A percentile compares a stretch with the other conserved stretches of the same genome.
phyloP scores from a whole-genome alignment of 2,113 vertebrate genomes.

The Plestiodon gilberti region DNA sequence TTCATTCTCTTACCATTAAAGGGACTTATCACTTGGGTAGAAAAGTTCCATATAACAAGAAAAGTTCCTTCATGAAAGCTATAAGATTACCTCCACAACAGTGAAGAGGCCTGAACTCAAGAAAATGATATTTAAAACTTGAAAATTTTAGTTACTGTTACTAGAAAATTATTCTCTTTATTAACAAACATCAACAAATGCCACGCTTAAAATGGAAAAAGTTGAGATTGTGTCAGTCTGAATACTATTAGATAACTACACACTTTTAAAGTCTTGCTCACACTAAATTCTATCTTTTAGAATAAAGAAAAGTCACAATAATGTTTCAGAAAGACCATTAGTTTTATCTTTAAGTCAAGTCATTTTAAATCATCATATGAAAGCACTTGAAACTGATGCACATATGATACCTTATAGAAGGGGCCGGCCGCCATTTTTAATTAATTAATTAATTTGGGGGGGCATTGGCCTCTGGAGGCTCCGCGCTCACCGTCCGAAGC shows the following conservation, averaged over 20 bases:
- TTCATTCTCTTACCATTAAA: slow-evolving; percentile 13
- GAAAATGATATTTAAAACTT: neutral
- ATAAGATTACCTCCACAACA: slow-evolving; percentile 21
- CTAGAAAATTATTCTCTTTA: neutral
- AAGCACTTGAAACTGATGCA: neutral
- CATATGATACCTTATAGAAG: neutral
- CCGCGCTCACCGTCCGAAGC: too few relatives aligned
- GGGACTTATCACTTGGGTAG: slow-evolving; percentile 37
- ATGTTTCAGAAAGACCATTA: neutral
- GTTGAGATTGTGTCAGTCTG: neutral
- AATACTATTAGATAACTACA: neutral
- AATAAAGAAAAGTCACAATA: neutral
- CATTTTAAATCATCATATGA: neutral
- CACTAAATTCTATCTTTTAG: neutral
- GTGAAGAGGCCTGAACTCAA: neutral
- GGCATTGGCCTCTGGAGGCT: too few relatives aligned
- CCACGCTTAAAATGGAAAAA: neutral
- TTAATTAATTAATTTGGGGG: too few relatives aligned
- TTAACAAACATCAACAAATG: neutral
- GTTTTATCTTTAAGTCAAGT: neutral
- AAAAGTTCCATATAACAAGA: slow-evolving; percentile 37
- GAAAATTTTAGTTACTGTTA: neutral
- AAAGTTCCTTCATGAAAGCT: slow-evolving; percentile 37
- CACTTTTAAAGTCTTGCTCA: neutral
- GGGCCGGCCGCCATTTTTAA: too few relatives aligned